Base-by-base conservation (phyloP, 2,888 invertebrate species). In the Dascillus cervinus region DNA sequence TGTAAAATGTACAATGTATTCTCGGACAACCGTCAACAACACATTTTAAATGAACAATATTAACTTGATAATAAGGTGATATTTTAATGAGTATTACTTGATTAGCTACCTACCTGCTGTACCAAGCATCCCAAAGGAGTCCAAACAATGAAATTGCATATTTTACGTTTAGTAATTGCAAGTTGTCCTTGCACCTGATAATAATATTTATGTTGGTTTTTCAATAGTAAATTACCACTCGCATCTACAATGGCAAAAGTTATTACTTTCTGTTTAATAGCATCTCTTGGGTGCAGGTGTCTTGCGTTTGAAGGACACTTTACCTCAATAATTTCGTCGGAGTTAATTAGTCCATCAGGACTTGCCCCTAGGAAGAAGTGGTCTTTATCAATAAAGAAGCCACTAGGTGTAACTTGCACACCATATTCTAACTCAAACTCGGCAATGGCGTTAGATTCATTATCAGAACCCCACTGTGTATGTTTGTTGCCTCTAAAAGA, bases 61-160 rank as follows among this genome's bases (percentile, higher is more conserved):
- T n/a, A n/a, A n/a, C n/a, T n/a, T n/a, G n/a, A n/a, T n/a, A n/a
- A n/a, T n/a, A n/a, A n/a, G n/a, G n/a, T n/a, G n/a, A n/a, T n/a
- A n/a, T n/a, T n/a, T n/a, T n/a, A n/a, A n/a, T n/a, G n/a, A n/a
- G n/a, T n/a, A n/a, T n/a, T n/a, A n/a, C n/a, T n/a, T n/a, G n/a
- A n/a, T n/a, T n/a, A n/a, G n/a, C n/a, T n/a, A n/a, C n/a, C 22
- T 14, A 14, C 26, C 15, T 26, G n/a, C n/a, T 26, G 12, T 4
- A 26, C 26, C 9, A 26, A 17, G 6, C 26, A 9, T 6, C 22
- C 25, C 4, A 13, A 11, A 11, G 30, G 17, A 12, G 22, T 37
- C 34, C 32, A 37, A 17, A 41, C 14, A n/a, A 34, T 27, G 23
- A 37, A 37, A 14, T 23, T 29, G 13, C 41, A 41, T 15, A 26